phyloP scores from a whole-genome alignment of 1,140 invertebrate species.

The Pseudomyrmex pallidus region DNA sequence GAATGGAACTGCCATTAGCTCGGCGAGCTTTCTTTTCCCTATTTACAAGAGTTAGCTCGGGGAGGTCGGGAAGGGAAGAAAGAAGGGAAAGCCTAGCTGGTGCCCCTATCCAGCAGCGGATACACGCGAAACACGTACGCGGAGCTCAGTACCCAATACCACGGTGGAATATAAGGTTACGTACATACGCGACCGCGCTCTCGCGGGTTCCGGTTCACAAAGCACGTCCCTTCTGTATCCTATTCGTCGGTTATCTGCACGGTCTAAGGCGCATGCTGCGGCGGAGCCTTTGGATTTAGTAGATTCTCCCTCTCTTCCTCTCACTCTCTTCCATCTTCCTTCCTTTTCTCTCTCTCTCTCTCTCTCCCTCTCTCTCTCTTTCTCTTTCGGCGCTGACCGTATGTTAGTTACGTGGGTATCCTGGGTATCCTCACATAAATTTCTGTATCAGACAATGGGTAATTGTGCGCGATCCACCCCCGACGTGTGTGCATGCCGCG shows the following conservation, averaged over 20 bases:
- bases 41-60: conserved; percentile 27
- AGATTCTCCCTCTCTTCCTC: conserved; percentile 65
- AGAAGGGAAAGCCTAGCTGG: not conserved
- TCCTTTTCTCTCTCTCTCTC: not conserved
- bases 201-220: conserved; percentile 81
- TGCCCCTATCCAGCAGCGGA: not conserved
- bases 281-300: conserved; percentile 79
- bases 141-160: not conserved
- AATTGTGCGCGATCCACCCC: conserved; percentile 83
- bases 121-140: conserved; percentile 25
- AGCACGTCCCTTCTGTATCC: conserved; percentile 77
- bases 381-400: conserved; percentile 69
- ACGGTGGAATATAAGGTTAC: conserved; percentile 53
- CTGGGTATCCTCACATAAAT: conserved; percentile 84
- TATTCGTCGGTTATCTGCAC: conserved; percentile 79
- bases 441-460: conserved; percentile 85
- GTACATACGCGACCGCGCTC: conserved; percentile 63
- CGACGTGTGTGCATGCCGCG: conserved; percentile 61
- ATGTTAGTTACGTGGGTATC: conserved; percentile 81
- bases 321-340: not conserved
- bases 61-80: not conserved
- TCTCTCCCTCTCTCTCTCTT: conserved; percentile 25
- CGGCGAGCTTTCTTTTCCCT: not conserved
- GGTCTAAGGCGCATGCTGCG: conserved; percentile 80
- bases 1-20: not conserved